Percentiles rank a stretch among this genome's conserved stretches.
These are phyloP conservation scores for Chloropsis cyanopogon DNA, from an alignment of 2,113 vertebrate genomes.

Conservation along the genomic window DNA sequence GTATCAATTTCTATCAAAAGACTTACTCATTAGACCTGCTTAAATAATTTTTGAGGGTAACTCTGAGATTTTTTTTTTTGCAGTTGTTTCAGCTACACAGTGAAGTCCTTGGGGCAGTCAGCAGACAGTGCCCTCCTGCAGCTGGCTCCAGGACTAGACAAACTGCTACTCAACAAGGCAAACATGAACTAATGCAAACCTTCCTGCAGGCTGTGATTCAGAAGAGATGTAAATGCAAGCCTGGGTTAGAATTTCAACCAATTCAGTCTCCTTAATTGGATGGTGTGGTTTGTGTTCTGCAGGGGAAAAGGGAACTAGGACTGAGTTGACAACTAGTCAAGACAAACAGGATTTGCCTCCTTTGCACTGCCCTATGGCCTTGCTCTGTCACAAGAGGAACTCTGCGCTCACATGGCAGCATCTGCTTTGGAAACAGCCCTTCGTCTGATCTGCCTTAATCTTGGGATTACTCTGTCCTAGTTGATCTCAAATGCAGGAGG, in stretches of 20 bases:
- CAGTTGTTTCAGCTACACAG: background rate
- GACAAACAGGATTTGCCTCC: background rate
- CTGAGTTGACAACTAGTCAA: background rate
- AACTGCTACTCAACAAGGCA: background rate
- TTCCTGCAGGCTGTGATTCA: background rate
- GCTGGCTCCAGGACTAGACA: background rate
- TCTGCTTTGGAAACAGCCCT: background rate
- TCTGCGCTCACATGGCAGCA: fast-evolving
- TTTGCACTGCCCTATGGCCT: background rate
- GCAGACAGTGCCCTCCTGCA: background rate
- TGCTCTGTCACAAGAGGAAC: background rate
- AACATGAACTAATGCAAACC: background rate
- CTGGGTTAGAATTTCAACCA: background rate
- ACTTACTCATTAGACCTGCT: background rate
- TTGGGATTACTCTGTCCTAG: background rate
- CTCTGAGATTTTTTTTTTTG: background rate
- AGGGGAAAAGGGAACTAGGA: background rate
- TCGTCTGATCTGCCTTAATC: background rate
- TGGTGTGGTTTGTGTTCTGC: background rate
- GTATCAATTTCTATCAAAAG: background rate
- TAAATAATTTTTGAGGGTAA: background rate
- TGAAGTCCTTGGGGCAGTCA: background rate
- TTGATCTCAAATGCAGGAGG: background rate
- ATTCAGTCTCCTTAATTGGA: background rate
- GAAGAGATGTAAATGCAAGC: background rate